phyloP scores from a whole-genome alignment of 2,113 vertebrate genomes.

The Lethenteron camtschaticum region DNA sequence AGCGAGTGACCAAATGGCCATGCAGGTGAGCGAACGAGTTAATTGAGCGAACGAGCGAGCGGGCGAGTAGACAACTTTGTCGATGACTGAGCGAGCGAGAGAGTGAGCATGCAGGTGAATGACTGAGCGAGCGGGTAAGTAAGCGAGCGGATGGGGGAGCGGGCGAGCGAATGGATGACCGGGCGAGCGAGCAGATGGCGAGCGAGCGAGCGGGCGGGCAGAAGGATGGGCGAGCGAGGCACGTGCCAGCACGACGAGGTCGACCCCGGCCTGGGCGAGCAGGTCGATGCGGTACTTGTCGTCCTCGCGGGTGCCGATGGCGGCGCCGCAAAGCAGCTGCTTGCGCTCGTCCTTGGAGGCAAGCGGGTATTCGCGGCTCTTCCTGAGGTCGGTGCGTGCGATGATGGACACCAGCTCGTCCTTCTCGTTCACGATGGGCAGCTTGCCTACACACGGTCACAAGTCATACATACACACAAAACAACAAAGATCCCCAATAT shows the following conservation, averaged over 20 bases:
- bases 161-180: background rate
- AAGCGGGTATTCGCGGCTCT: conserved; percentile 69
- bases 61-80: no score
- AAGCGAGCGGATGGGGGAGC: background rate
- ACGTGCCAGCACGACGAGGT: conserved; percentile 57
- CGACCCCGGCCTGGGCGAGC: conserved; percentile 54
- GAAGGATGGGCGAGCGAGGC: background rate
- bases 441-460: conserved; percentile 31
- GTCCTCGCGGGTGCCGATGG: conserved; percentile 59
- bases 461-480: no score
- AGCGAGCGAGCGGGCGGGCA: background rate
- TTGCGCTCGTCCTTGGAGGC: conserved; percentile 72
- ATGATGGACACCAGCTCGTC: conserved; percentile 72
- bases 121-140: background rate
- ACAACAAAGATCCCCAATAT: no score
- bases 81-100: no score
- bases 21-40: no score
- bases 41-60: no score
- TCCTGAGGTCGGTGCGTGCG: conserved; percentile 67
- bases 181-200: background rate
- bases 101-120: background rate
- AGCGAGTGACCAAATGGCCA: no score
- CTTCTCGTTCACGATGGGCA: conserved; percentile 63
- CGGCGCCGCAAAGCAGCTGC: conserved; percentile 61
- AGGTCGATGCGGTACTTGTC: conserved; percentile 67